Percentiles rank a stretch among this genome's conserved stretches.
Evolutionary conservation across 2,888 invertebrate genomes (phyloP).

Genomic region (Philereme transversata): DNA sequence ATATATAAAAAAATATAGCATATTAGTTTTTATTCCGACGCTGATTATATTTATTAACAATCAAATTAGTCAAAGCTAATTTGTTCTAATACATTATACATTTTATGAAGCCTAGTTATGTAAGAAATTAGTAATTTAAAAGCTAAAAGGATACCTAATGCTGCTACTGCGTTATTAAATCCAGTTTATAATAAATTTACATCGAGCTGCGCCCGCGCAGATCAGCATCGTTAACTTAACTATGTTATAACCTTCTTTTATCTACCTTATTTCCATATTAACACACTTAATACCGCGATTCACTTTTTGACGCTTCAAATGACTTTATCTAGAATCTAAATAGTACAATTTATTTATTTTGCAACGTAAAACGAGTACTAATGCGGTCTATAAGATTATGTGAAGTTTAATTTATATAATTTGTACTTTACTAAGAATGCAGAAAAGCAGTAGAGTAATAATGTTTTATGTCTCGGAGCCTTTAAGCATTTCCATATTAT

Average conservation of each 20-base stretch:
- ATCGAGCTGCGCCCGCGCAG: constrained; percentile 42
- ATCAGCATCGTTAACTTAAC: constrained; percentile 56
- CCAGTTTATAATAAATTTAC: constrained; percentile 41
- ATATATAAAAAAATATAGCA: no score
- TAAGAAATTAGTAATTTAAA: constrained; percentile 18
- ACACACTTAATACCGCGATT: constrained; percentile 56
- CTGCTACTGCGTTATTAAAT: constrained; percentile 35
- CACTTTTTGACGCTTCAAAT: constrained; percentile 63
- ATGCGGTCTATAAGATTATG: constrained; percentile 13
- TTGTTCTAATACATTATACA: not conserved
- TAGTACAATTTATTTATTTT: constrained; percentile 49
- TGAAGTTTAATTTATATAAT: constrained; percentile 20
- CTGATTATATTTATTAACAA: not conserved
- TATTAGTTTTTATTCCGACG: not conserved
- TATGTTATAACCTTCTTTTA: constrained; percentile 69
- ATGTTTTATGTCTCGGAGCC: constrained; percentile 9
- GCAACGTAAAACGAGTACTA: constrained; percentile 41
- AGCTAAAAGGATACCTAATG: constrained; percentile 23
- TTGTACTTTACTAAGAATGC: constrained; percentile 12
- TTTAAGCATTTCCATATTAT: constrained; percentile 5
- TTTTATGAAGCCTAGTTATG: constrained; percentile 1
- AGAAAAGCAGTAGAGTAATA: constrained; percentile 5
- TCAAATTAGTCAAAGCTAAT: not conserved
- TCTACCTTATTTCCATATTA: constrained; percentile 67
- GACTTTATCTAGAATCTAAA: constrained; percentile 63